Conservation (phyloP, 2,797 vertebrate species). For the Pogonophryne albipinna region DNA sequence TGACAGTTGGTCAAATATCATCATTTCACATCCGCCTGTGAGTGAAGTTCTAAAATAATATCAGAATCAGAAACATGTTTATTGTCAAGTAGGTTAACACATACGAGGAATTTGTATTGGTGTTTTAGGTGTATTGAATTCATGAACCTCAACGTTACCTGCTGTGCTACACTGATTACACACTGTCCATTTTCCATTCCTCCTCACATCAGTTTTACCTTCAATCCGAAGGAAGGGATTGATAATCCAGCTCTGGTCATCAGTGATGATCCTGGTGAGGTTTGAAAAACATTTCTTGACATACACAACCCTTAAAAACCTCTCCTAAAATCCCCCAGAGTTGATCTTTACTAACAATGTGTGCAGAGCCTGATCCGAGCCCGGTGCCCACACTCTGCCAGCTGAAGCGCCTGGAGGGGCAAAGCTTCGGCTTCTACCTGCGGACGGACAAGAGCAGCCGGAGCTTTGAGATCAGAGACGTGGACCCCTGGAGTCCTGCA, state of each 20-base stretch:
- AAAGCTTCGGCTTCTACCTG: conserved; percentile 90
- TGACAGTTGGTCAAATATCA: too few species aligned
- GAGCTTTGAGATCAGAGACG: conserved; percentile 82
- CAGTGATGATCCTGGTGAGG: conserved; percentile 83
- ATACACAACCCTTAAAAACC: background rate
- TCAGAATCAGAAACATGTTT: too few species aligned
- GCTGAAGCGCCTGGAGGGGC: conserved; percentile 82
- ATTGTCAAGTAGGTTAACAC: too few species aligned
- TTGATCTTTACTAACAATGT: background rate
- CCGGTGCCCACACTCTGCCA: conserved; percentile 84
- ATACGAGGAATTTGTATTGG: too few species aligned
- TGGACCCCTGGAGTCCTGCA: conserved; percentile 88
- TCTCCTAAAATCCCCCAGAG: background rate
- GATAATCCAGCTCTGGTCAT: conserved; percentile 94
- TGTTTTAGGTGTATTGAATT: background rate
- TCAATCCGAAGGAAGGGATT: conserved; percentile 95
- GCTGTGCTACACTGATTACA: background rate
- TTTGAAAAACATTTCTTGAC: background rate
- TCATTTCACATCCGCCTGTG: too few species aligned
- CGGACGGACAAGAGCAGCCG: conserved; percentile 60
- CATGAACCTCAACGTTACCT: background rate
- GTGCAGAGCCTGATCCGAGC: conserved; percentile 65
- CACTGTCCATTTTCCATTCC: background rate
- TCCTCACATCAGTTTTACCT: conserved; percentile 88
- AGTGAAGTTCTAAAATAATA: background rate